Evolutionary conservation across 2,888 invertebrate genomes (phyloP).

Genomic region (Hirtodrosophila cameraria): DNA sequence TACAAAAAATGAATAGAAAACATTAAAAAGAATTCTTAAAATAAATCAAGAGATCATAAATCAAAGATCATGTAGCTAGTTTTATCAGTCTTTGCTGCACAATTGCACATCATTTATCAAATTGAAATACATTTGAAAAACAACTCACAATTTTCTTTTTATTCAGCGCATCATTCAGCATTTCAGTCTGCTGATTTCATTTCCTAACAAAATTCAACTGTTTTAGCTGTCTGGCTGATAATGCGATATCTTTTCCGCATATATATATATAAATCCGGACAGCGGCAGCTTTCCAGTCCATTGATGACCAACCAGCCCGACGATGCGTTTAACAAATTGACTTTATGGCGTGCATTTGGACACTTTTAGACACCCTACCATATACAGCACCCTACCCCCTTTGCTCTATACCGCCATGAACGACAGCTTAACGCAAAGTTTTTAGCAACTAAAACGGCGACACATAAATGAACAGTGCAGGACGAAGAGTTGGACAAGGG

Average conservation of each 20-base stretch:
- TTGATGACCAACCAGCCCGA: slow-evolving; percentile 61
- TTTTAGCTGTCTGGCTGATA: slow-evolving; percentile 51
- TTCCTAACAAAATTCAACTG: slow-evolving; percentile 38
- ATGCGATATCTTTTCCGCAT: slow-evolving; percentile 54
- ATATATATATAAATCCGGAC: slow-evolving; percentile 42
- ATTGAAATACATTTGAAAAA: slow-evolving; percentile 1
- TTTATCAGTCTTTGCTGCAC: neutral
- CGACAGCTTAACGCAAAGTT: slow-evolving; percentile 54
- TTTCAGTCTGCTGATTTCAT: slow-evolving; percentile 31
- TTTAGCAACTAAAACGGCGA: slow-evolving; percentile 65
- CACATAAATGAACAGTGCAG: slow-evolving; percentile 62
- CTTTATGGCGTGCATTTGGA: slow-evolving; percentile 61
- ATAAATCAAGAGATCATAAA: too few relatives aligned
- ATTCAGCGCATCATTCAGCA: slow-evolving; percentile 19
- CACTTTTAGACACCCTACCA: slow-evolving; percentile 18
- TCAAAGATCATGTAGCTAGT: too few relatives aligned
- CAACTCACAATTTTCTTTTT: neutral
- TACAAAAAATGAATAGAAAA: too few relatives aligned
- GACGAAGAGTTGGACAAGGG: too few relatives aligned
- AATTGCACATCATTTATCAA: slow-evolving; percentile 5
- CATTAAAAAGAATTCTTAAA: too few relatives aligned
- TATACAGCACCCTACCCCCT: neutral
- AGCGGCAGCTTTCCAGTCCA: slow-evolving; percentile 63
- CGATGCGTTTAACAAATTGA: slow-evolving; percentile 66
- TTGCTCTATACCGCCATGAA: slow-evolving; percentile 21